Base-by-base conservation (phyloP, 1,140 invertebrate genomes). In the Eumaeus atala region DNA sequence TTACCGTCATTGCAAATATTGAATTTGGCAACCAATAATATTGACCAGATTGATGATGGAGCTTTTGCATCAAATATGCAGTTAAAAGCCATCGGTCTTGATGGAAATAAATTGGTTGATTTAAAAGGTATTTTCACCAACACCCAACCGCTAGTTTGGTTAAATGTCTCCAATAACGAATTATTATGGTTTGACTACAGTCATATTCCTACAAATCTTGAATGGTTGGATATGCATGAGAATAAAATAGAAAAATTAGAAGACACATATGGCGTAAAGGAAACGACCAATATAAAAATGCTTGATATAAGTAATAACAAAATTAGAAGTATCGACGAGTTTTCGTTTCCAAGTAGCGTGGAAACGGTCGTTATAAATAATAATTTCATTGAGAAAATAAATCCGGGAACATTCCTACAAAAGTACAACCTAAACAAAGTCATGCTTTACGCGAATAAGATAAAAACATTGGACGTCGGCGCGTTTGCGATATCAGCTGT, bases 291-390 rank as follows among this genome's bases (percentile, higher is more conserved):
- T 34, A 91, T 95, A 1, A 94, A 94, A 78, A 93, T 93, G 90
- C 87, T 95, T 9, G 94, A 95, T 76, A 92, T 91, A 2, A 94
- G 93, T 78, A 91, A 91, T 75, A 95, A 95, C 75, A 89, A 90
- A 55, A 89, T 96, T 64, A 89, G 90, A 57, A 90, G 90, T 64
- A 88, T 96, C 18, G 90, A 91, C 34, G 92, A 93, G 54, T 88
- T 90, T 48, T 92, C 91, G 10, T 88, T 95, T 59, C 94, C 94
- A 0, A 91, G 93, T 65, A 93, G 91, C 61, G 90, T 95, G 10
- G 92, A 94, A 70, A 93, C 92, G 10, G 78, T 94, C 51, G 90
- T 92, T 64, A 82, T 95, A 35, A 95, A 95, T 73, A 91, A 95
- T 79, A 95, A 96, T 81, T 85, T 90, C 54, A 93, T 95, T 57